Conservation (phyloP, 2,797 vertebrate genomes). For the Anabacerthia variegaticeps region DNA sequence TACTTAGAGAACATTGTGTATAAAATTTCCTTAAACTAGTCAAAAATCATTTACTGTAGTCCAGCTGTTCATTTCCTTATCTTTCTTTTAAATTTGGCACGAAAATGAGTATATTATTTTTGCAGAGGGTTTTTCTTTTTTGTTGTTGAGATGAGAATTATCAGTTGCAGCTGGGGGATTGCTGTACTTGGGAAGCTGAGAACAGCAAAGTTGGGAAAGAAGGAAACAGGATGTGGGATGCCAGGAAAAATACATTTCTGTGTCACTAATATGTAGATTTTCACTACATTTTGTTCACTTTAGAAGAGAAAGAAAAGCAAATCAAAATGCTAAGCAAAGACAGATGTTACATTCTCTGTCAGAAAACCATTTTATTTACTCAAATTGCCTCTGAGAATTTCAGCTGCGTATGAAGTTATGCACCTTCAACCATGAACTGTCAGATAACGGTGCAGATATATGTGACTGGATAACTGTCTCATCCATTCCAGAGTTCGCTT, state of each 20-base stretch:
- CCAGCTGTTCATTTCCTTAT: slow-evolving; percentile 62
- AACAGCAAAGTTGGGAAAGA: slow-evolving; percentile 46
- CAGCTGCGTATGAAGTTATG: not conserved
- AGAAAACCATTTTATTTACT: slow-evolving; percentile 8
- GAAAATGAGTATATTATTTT: slow-evolving; percentile 57
- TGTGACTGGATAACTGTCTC: not conserved
- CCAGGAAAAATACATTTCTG: slow-evolving; percentile 29
- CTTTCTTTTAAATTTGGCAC: slow-evolving; percentile 51
- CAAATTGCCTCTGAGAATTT: not conserved
- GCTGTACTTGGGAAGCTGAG: slow-evolving; percentile 43
- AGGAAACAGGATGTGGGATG: slow-evolving; percentile 36
- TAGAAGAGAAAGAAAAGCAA: slow-evolving; percentile 12
- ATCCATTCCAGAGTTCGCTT: not conserved
- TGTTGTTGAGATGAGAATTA: slow-evolving; percentile 17
- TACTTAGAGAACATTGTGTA: slow-evolving; percentile 47
- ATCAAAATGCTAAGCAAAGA: slow-evolving; percentile 33
- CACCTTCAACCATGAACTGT: not conserved
- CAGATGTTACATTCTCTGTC: slow-evolving; percentile 3
- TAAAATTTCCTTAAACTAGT: slow-evolving; percentile 51
- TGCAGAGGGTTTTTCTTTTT: slow-evolving; percentile 1
- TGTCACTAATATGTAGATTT: slow-evolving; percentile 26
- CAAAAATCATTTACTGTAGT: slow-evolving; percentile 39
- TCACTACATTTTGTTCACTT: not conserved
- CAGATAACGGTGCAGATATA: not conserved
- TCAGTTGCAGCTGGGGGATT: slow-evolving; percentile 57